A percentile compares a stretch with the other conserved stretches of the same genome.
Conservation (phyloP, 2,113 vertebrate species). For the Columbina picui region DNA sequence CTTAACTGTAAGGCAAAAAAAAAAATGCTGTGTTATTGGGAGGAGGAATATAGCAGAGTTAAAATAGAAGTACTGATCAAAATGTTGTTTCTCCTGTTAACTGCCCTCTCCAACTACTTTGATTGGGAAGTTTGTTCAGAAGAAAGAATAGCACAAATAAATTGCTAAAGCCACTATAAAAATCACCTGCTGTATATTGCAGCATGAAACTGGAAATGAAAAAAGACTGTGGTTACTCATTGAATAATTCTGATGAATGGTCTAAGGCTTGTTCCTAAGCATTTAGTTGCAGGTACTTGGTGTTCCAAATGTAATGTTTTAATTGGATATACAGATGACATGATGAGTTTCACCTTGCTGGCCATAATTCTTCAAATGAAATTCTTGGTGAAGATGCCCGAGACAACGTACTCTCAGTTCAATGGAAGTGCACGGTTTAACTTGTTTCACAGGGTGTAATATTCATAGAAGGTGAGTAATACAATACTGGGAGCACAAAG, state of each 20-base stretch:
- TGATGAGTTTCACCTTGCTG: constrained; percentile 42
- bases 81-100: neutral
- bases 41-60: neutral
- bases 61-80: neutral
- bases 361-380: neutral
- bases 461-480: constrained; percentile 61
- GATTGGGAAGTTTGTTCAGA: neutral
- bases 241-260: constrained; percentile 64
- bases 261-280: neutral
- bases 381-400: neutral
- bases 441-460: constrained; percentile 19
- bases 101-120: neutral
- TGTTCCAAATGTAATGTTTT: constrained; percentile 10
- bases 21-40: neutral
- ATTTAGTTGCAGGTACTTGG: neutral
- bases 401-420: neutral
- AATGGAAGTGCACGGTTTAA: constrained; percentile 23
- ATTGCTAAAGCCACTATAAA: constrained; percentile 25
- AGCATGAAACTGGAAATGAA: constrained; percentile 7
- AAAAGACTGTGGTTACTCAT: constrained; percentile 20
- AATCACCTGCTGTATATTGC: neutral
- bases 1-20: neutral
- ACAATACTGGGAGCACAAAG: constrained; percentile 52
- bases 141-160: constrained; percentile 21
- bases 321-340: constrained; percentile 41